A percentile compares a stretch with the other conserved stretches of the same genome.
Evolutionary conservation across 2,888 invertebrate species (phyloP).

Genomic region (Podotricha telesiphe): DNA sequence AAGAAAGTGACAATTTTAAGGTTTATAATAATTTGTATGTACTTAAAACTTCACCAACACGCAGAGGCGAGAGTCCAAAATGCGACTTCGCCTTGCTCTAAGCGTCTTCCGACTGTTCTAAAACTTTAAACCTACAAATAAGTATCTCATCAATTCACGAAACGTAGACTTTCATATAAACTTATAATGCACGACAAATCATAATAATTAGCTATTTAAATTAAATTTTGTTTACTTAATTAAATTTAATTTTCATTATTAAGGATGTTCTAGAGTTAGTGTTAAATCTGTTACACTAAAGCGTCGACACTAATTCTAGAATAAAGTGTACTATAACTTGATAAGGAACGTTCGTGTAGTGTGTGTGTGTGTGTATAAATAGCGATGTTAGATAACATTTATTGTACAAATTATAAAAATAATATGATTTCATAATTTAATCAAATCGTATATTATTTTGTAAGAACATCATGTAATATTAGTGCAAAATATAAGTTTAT

Average conservation of each 20-base stretch:
- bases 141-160: too few relatives aligned
- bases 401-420: constrained; percentile 18
- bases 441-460: constrained; percentile 15
- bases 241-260: neutral
- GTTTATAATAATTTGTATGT: too few relatives aligned
- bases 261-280: neutral
- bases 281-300: too few relatives aligned
- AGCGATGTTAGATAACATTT: constrained; percentile 20
- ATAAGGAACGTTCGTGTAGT: constrained; percentile 8
- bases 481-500: neutral
- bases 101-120: too few relatives aligned
- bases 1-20: too few relatives aligned
- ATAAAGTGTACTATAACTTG: too few relatives aligned
- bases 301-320: too few relatives aligned
- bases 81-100: too few relatives aligned
- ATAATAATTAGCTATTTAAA: constrained; percentile 12
- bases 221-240: constrained; percentile 10
- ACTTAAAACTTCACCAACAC: too few relatives aligned
- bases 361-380: constrained; percentile 36
- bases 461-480: neutral
- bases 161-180: too few relatives aligned
- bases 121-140: too few relatives aligned
- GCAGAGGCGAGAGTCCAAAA: too few relatives aligned
- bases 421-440: constrained; percentile 25
- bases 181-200: neutral